Conservation (phyloP, 2,113 vertebrate genomes). For the Psilopsiagon aurifrons region DNA sequence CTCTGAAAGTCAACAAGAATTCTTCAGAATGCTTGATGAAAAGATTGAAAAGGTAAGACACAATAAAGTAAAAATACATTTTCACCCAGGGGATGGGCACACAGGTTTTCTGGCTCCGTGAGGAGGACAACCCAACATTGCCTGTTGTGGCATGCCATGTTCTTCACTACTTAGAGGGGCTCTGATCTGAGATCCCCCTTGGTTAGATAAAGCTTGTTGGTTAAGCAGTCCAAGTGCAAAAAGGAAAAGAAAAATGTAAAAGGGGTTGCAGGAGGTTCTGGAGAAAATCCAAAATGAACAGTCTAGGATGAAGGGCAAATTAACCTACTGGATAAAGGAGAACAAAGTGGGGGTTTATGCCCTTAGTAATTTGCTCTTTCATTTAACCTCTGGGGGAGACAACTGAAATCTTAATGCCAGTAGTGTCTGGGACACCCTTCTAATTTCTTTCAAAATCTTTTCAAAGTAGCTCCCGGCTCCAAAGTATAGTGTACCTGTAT, state of each 20-base stretch:
- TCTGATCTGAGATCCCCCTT: background rate
- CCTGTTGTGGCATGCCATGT: background rate
- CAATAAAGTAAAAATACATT: accelerated
- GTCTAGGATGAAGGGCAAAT: background rate
- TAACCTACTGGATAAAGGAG: background rate
- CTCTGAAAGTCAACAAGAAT: slow-evolving; percentile 99
- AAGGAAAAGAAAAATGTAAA: background rate
- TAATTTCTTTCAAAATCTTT: background rate
- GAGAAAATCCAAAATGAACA: background rate
- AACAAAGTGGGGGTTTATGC: background rate
- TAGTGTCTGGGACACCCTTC: background rate
- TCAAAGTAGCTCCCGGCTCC: background rate
- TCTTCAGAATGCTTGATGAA: slow-evolving; percentile 99
- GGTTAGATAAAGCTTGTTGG: background rate
- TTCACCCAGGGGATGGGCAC: background rate
- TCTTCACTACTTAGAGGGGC: background rate
- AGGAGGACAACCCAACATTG: background rate
- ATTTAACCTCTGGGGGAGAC: background rate
- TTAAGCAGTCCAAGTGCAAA: background rate
- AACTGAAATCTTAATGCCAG: background rate
- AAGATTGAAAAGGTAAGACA: slow-evolving; percentile 95
- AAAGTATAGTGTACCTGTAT: background rate
- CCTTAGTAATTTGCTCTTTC: background rate
- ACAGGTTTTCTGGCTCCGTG: accelerated
- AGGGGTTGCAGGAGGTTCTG: background rate